Percentiles rank a stretch among this genome's conserved stretches.
phyloP scores from a whole-genome alignment of 2,888 invertebrate species.

The Drosophila nr. medialis region DNA sequence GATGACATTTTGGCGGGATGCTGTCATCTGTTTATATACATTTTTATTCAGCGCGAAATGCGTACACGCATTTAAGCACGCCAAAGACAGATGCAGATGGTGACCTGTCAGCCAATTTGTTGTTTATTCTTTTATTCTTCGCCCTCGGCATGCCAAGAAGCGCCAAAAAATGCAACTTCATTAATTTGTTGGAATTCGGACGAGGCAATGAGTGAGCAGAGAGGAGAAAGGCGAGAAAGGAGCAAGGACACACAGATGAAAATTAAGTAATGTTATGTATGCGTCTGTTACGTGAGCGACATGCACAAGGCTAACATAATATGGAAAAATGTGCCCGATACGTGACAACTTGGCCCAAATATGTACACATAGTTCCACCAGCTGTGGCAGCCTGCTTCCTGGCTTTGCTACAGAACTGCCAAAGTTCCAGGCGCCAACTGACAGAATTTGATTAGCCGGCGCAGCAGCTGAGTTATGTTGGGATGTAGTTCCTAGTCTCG shows the following conservation, averaged over 20 bases:
- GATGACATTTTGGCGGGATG: conserved; percentile 37
- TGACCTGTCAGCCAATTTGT: conserved; percentile 37
- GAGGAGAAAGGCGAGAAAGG: neutral
- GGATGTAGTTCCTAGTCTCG: neutral
- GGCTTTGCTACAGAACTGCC: conserved; percentile 23
- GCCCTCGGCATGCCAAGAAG: conserved; percentile 18
- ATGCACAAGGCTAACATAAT: conserved; percentile 66
- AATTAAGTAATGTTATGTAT: conserved; percentile 80
- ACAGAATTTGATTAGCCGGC: conserved; percentile 59
- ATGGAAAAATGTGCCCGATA: conserved; percentile 73
- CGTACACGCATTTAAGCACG: conserved; percentile 33
- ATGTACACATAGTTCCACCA: conserved; percentile 43
- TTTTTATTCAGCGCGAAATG: conserved; percentile 16
- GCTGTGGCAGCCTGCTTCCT: conserved; percentile 24
- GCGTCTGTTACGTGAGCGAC: conserved; percentile 77
- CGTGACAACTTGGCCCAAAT: conserved; percentile 74
- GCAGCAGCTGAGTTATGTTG: conserved; percentile 40
- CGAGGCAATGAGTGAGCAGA: neutral
- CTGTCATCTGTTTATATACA: conserved; percentile 21
- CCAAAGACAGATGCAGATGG: conserved; percentile 22
- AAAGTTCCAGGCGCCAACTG: conserved; percentile 42
- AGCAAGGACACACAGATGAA: conserved; percentile 44
- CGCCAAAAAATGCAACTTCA: conserved; percentile 65
- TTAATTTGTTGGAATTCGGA: conserved; percentile 58
- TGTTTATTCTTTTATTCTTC: neutral